A percentile compares a stretch with the other conserved stretches of the same genome.
Conservation (phyloP, 2,888 invertebrate genomes). For the Caenorhabditis afra region DNA sequence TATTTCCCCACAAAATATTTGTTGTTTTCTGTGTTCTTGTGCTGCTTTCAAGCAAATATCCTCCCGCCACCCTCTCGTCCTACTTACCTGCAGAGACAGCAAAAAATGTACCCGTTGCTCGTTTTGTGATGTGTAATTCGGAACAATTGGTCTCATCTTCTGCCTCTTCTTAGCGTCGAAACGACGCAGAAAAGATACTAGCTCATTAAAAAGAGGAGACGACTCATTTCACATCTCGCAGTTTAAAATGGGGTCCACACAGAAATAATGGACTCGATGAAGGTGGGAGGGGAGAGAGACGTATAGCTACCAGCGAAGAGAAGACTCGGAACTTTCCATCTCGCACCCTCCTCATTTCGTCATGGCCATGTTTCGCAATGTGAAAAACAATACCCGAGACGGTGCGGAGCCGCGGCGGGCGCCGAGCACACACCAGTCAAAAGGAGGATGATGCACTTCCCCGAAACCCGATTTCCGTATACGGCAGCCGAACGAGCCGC, state of each 20-base stretch:
- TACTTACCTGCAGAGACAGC: too few species aligned
- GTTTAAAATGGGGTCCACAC: conserved; percentile 53
- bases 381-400: conserved; percentile 54
- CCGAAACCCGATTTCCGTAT: conserved; percentile 59
- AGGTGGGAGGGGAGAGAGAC: conserved; percentile 1
- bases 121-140: conserved; percentile 28
- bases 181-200: neutral
- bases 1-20: conserved; percentile 17
- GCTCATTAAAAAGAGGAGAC: conserved; percentile 23
- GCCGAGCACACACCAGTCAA: conserved; percentile 46
- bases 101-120: conserved; percentile 3
- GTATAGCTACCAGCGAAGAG: conserved; percentile 31
- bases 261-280: conserved; percentile 1
- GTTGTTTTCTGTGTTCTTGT: conserved; percentile 6
- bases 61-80: neutral
- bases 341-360: conserved; percentile 11
- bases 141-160: conserved; percentile 26
- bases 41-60: conserved; percentile 19
- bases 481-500: conserved; percentile 27
- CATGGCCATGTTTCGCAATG: conserved; percentile 30
- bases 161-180: neutral
- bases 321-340: neutral
- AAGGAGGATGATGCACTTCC: conserved; percentile 42
- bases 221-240: neutral
- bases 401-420: conserved; percentile 44